These are phyloP conservation scores for Lipophrys pholis DNA, from an alignment of 2,113 vertebrate genomes.

Conservation along the genomic window DNA sequence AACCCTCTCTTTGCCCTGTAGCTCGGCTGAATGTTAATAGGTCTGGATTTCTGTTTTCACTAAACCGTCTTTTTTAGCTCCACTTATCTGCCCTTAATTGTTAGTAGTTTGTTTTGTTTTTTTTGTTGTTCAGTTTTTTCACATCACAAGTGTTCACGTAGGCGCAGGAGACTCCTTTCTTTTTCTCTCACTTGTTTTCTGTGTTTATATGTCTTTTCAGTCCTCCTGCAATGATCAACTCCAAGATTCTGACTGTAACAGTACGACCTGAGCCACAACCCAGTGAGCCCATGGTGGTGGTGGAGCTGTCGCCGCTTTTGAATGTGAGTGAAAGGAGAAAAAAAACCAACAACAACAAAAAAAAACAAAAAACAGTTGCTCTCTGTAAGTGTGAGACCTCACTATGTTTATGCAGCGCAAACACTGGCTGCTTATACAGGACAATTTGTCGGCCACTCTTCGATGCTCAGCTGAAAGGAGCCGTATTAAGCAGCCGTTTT, in stretches of 20 bases:
- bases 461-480: too few species aligned
- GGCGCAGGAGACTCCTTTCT: too few species aligned
- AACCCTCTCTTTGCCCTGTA: constrained; percentile 42
- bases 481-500: too few species aligned
- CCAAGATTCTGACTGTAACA: constrained; percentile 94
- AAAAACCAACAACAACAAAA: too few species aligned
- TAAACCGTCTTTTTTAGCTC: too few species aligned
- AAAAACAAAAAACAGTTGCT: background rate
- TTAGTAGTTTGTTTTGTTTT: too few species aligned
- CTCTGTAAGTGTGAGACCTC: background rate
- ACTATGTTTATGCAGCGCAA: background rate
- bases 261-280: constrained; percentile 91
- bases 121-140: too few species aligned
- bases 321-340: constrained; percentile 85
- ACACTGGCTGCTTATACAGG: background rate
- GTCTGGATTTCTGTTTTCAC: too few species aligned
- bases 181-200: too few species aligned
- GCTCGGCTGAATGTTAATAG: constrained; percentile 61
- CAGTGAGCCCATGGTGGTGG: constrained; percentile 90
- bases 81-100: too few species aligned
- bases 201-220: constrained; percentile 71
- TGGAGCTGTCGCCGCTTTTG: constrained; percentile 93
- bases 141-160: too few species aligned
- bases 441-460: background rate
- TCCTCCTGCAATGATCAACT: constrained; percentile 90